Percentiles rank a stretch among this genome's conserved stretches.
These are phyloP conservation scores for Orchesella cincta DNA, from an alignment of 1,140 invertebrate genomes.

Conservation along the genomic window DNA sequence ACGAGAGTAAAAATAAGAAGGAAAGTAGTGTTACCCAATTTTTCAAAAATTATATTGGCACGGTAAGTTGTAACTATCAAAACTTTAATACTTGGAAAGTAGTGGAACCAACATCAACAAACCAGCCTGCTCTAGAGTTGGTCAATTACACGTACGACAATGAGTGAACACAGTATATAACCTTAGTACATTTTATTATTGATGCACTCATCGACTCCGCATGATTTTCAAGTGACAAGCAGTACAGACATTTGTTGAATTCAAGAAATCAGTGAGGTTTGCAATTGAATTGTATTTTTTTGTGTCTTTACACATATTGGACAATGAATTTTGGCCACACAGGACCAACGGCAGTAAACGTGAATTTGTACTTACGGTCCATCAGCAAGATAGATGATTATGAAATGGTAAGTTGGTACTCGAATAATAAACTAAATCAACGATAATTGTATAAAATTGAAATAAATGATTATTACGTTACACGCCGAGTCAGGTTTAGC, in stretches of 20 bases:
- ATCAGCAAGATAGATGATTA: conserved; percentile 99
- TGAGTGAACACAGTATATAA: too few relatives aligned
- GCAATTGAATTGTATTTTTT: conserved; percentile 32
- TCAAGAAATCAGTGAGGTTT: too few relatives aligned
- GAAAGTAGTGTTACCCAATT: neutral
- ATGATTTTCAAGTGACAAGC: neutral
- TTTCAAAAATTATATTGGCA: neutral
- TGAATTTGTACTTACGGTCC: conserved; percentile 93
- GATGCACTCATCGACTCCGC: too few relatives aligned
- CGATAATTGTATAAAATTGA: neutral
- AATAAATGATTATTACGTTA: neutral
- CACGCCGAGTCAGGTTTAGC: neutral
- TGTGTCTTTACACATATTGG: conserved; percentile 29
- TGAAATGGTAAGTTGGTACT: conserved; percentile 88
- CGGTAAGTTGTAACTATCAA: neutral
- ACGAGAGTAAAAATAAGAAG: neutral
- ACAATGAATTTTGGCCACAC: conserved; percentile 43
- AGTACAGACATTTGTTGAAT: too few relatives aligned
- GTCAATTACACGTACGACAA: too few relatives aligned
- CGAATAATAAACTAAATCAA: neutral
- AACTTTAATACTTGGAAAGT: neutral
- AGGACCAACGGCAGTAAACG: conserved; percentile 72
- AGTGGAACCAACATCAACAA: too few relatives aligned
- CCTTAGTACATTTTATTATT: neutral
- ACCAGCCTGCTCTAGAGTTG: too few relatives aligned